Evolutionary conservation across 2,888 invertebrate species (phyloP).

Genomic region (Tetropium fuscum): DNA sequence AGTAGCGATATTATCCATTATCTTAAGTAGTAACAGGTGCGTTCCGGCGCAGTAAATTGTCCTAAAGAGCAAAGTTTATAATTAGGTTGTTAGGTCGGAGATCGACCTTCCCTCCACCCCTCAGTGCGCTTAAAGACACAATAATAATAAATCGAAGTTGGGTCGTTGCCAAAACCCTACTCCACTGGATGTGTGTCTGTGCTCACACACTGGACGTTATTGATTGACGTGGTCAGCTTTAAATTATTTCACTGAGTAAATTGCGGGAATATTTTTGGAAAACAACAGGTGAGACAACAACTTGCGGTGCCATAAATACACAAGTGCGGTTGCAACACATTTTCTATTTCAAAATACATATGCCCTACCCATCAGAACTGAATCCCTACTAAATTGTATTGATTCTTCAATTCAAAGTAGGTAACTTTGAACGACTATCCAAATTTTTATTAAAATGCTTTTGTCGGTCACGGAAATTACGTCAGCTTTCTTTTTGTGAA

Average conservation of each 20-base stretch:
- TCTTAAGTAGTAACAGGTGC: constrained; percentile 46
- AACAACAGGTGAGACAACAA: constrained; percentile 21
- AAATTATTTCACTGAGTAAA: constrained; percentile 15
- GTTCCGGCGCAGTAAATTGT: constrained; percentile 46
- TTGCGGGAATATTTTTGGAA: constrained; percentile 11
- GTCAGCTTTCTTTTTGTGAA: no score
- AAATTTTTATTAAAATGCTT: no score
- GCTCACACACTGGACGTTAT: constrained; percentile 19
- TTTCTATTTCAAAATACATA: no score
- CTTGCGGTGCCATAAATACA: not conserved
- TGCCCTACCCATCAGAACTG: no score
- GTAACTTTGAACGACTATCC: no score
- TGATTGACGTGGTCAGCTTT: constrained; percentile 21
- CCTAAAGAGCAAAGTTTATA: constrained; percentile 51
- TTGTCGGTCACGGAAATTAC: no score
- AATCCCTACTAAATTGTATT: no score
- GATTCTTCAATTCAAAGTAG: no score
- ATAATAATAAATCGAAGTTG: constrained; percentile 49
- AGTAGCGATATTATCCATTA: constrained; percentile 18
- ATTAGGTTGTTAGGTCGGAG: constrained; percentile 51
- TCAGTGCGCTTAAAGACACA: constrained; percentile 42
- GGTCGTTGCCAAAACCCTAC: constrained; percentile 29
- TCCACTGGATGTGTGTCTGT: constrained; percentile 6
- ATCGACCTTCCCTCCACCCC: constrained; percentile 47
- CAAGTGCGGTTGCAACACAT: no score